Evolutionary conservation across 2,113 vertebrate species (phyloP).

Genomic region (Phalacrocorax brasilianus): DNA sequence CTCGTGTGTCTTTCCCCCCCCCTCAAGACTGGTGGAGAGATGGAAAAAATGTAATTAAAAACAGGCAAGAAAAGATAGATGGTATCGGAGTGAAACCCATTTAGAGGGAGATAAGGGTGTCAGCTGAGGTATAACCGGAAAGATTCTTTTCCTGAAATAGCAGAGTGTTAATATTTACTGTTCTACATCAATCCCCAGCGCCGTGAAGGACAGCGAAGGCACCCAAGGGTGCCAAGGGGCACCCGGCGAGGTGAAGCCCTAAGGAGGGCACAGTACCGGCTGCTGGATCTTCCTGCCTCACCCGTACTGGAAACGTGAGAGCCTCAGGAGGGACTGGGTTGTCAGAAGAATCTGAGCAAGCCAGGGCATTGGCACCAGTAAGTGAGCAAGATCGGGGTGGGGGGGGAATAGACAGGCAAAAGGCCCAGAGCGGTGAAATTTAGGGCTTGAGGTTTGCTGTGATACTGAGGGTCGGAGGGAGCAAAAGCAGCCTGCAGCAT

Average conservation of each 20-base stretch:
- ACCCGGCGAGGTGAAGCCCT: fast-evolving
- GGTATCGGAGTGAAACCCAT: neutral
- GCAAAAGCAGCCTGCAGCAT: neutral
- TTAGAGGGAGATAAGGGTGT: neutral
- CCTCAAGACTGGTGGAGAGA: neutral
- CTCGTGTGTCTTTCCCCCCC: neutral
- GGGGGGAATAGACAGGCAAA: neutral
- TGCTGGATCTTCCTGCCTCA: neutral
- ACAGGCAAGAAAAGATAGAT: neutral
- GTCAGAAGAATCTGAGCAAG: neutral
- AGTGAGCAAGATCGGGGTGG: too few species aligned
- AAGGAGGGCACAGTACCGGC: fast-evolving
- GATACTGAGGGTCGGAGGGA: neutral
- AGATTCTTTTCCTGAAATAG: neutral
- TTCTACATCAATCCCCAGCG: neutral
- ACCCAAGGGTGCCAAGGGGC: too few species aligned
- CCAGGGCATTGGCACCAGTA: neutral
- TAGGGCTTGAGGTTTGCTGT: neutral
- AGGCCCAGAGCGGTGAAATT: neutral
- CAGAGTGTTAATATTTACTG: neutral
- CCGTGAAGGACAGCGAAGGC: fast-evolving
- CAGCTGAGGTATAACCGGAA: neutral
- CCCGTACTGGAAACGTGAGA: neutral
- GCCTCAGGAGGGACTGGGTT: neutral
- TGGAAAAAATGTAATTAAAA: neutral